Percentiles rank a stretch among this genome's conserved stretches.
These are phyloP conservation scores for Macrophya alboannulata DNA, from an alignment of 2,888 invertebrate species.

Conservation along the genomic window DNA sequence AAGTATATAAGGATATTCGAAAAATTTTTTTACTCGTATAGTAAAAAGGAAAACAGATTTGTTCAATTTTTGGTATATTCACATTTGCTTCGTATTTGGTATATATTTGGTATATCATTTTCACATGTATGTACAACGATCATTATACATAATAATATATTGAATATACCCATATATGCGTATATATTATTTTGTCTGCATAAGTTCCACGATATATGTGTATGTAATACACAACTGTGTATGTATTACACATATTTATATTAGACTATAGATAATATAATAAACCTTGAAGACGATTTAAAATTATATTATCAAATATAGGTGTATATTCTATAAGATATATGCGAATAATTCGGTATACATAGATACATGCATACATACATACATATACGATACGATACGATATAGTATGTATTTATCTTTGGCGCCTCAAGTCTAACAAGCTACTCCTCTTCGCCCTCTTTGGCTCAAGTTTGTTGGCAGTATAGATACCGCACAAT, in stretches of 20 bases:
- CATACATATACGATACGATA: neutral
- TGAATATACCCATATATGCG: no score
- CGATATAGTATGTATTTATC: neutral
- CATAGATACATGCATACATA: neutral
- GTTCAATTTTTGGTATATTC: no score
- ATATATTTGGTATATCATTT: no score
- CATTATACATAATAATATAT: no score
- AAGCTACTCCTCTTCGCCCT: neutral
- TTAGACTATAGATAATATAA: neutral
- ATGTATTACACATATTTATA: neutral
- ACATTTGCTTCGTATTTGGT: no score
- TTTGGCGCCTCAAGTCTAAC: slow-evolving; percentile 20
- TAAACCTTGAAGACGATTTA: neutral
- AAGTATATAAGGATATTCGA: no score
- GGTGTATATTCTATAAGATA: no score
- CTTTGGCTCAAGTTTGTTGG: neutral
- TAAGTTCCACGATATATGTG: neutral
- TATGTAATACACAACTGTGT: no score
- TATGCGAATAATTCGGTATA: neutral
- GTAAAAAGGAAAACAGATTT: no score
- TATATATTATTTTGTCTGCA: neutral
- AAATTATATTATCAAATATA: neutral
- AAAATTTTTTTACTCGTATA: no score
- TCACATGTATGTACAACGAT: no score
- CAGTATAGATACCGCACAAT: neutral